phyloP scores from a whole-genome alignment of 2,113 vertebrate species.

The Zapus hudsonius region DNA sequence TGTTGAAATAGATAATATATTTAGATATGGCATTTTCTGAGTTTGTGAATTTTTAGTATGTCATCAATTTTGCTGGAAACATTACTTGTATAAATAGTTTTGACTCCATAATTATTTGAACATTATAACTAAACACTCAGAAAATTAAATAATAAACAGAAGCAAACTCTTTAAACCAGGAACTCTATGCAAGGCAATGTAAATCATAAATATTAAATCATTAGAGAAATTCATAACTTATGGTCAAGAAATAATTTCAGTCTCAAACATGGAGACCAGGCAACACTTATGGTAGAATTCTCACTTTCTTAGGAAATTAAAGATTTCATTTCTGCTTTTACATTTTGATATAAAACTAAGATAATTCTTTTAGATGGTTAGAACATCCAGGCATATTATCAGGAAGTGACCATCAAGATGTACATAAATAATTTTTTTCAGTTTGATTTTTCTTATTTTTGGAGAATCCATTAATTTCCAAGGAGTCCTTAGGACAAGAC shows the following conservation, averaged over 20 bases:
- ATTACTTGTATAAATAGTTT: constrained; percentile 35
- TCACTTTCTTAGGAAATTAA: constrained; percentile 5
- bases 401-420: constrained; percentile 1
- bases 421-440: neutral
- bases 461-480: neutral
- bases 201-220: constrained; percentile 16
- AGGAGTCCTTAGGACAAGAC: neutral
- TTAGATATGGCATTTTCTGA: neutral
- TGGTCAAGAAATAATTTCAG: constrained; percentile 26
- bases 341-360: neutral
- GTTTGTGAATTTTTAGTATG: neutral
- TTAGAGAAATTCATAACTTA: neutral
- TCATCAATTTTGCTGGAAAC: neutral
- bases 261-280: neutral
- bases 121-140: neutral
- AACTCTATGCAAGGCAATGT: neutral
- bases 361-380: neutral
- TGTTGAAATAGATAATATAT: neutral
- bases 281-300: neutral
- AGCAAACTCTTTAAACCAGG: neutral
- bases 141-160: neutral
- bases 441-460: constrained; percentile 18
- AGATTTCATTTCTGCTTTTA: constrained; percentile 6
- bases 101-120: neutral
- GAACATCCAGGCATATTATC: neutral